Evolutionary conservation across 2,888 invertebrate genomes (phyloP).

Genomic region (Nomada ferruginata): DNA sequence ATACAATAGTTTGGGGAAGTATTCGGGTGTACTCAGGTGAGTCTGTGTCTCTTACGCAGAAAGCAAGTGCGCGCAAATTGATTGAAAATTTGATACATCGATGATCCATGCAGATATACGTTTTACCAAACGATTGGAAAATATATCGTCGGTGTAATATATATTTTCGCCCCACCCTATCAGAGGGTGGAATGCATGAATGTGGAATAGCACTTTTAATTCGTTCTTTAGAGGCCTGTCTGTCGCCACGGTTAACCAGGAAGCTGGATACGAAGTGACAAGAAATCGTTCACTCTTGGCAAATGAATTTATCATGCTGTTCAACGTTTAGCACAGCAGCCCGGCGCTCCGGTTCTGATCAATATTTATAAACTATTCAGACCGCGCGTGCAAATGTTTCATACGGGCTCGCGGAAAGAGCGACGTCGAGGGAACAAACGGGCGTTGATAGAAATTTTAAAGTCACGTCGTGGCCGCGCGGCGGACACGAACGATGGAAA

Average conservation of each 20-base stretch:
- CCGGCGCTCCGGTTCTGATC: constrained; percentile 8
- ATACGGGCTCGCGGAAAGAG: constrained; percentile 11
- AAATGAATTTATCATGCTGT: constrained; percentile 35
- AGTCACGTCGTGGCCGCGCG: constrained; percentile 7
- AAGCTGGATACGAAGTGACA: neutral
- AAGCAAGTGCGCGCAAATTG: too few relatives aligned
- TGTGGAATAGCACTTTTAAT: too few relatives aligned
- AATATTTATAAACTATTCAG: constrained; percentile 48
- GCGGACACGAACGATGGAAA: neutral
- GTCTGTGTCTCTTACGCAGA: too few relatives aligned
- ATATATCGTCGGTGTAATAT: neutral
- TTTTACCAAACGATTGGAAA: neutral
- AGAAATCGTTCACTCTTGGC: constrained; percentile 16
- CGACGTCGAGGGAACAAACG: neutral
- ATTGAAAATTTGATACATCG: too few relatives aligned
- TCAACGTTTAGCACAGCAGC: neutral
- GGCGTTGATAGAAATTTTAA: constrained; percentile 44
- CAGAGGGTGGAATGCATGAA: too few relatives aligned
- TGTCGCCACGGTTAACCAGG: neutral
- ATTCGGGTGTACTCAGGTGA: neutral
- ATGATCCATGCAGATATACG: too few relatives aligned
- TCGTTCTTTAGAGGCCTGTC: neutral
- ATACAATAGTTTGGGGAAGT: neutral
- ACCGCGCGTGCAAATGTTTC: constrained; percentile 33
- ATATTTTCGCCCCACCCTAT: neutral